Percentiles rank a stretch among this genome's conserved stretches.
Conservation (phyloP, 2,888 invertebrate genomes). For the Escarpia spicata region DNA sequence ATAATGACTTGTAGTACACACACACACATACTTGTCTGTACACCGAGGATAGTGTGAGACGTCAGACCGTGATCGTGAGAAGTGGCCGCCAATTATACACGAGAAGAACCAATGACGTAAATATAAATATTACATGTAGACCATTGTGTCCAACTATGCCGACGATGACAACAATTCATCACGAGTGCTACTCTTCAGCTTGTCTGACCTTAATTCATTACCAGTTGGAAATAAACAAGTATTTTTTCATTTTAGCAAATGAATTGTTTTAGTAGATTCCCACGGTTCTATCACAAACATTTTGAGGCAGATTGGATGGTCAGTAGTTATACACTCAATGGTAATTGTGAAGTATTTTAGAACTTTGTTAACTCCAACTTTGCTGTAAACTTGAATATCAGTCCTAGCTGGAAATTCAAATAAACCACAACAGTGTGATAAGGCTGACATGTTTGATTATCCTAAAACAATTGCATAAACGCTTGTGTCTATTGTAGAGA, state of each 20-base stretch:
- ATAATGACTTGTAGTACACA: conserved; percentile 1
- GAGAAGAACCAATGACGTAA: not conserved
- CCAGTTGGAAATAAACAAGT: not conserved
- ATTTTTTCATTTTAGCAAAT: not conserved
- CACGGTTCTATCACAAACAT: not conserved
- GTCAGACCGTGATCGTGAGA: not conserved
- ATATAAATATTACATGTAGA: not conserved
- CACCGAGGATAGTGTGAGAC: not conserved
- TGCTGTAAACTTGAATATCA: not conserved
- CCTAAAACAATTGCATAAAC: too few relatives aligned
- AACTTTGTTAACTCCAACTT: not conserved
- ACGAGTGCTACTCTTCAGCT: not conserved
- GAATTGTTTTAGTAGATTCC: too few relatives aligned
- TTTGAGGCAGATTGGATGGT: not conserved
- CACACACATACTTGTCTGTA: not conserved
- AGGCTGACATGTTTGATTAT: too few relatives aligned
- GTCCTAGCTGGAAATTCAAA: too few relatives aligned
- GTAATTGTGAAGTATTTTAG: not conserved
- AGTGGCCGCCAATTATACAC: not conserved
- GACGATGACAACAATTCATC: not conserved
- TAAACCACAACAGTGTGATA: too few relatives aligned
- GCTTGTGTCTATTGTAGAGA: too few relatives aligned
- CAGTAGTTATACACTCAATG: not conserved
- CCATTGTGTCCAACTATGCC: not conserved
- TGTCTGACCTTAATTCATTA: not conserved